Conservation (phyloP, 92 coral and sea anemone species). For the Phenganax marumi region DNA sequence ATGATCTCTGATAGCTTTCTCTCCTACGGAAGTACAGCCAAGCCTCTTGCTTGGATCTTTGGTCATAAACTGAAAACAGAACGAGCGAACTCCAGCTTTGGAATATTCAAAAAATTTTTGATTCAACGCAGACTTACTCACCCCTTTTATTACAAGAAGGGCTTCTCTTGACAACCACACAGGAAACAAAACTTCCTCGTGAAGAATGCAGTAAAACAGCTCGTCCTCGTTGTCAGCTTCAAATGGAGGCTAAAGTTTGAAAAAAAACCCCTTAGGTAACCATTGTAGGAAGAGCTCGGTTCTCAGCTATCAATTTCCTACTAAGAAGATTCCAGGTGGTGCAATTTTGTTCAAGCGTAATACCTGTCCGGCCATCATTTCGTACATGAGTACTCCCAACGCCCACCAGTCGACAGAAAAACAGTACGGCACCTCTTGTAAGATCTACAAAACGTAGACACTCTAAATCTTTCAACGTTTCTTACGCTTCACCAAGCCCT, state of each 20-base stretch:
- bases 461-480: too few species aligned
- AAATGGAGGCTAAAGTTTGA: conserved; percentile 75
- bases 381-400: conserved; percentile 92
- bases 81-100: neutral
- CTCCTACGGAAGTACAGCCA: conserved; percentile 83
- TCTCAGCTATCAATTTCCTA: neutral
- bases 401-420: conserved; percentile 99
- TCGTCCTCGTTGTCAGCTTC: conserved; percentile 99
- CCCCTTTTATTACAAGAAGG: conserved; percentile 91
- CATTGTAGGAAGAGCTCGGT: neutral
- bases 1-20: conserved; percentile 85
- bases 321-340: neutral
- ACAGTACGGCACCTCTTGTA: conserved; percentile 88
- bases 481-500: too few species aligned
- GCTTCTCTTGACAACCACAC: conserved; percentile 98
- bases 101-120: neutral
- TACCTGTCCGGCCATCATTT: conserved; percentile 99
- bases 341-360: neutral
- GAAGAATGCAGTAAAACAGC: conserved; percentile 82
- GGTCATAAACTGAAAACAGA: conserved; percentile 79
- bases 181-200: conserved; percentile 94
- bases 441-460: conserved; percentile 55
- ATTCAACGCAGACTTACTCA: conserved; percentile 32
- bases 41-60: conserved; percentile 78
- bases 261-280: neutral